phyloP scores from a whole-genome alignment of 2,797 vertebrate species.

The Pangasius macronema region DNA sequence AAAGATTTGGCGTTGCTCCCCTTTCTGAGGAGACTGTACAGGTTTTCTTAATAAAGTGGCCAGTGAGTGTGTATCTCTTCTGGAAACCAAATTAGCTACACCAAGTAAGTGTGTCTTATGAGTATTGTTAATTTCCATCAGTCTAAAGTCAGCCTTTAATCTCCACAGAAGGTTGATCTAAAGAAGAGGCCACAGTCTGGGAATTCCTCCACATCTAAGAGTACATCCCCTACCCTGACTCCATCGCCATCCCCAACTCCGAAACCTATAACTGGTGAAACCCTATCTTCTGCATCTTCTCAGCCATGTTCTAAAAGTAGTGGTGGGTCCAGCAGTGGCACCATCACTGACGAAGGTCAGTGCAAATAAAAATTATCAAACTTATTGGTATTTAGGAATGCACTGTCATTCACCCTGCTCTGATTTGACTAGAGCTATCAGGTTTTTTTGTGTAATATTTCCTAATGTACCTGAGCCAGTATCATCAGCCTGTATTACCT shows the following conservation, averaged over 20 bases:
- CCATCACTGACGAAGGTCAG: conserved; percentile 94
- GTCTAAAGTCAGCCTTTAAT: neutral
- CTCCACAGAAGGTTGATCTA: conserved; percentile 81
- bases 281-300: conserved; percentile 87
- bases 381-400: neutral
- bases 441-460: neutral
- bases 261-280: conserved; percentile 80
- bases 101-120: neutral
- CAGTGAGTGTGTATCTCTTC: neutral
- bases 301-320: conserved; percentile 93
- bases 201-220: conserved; percentile 93
- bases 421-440: neutral
- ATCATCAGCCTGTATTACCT: neutral
- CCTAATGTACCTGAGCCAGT: neutral
- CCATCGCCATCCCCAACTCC: conserved; percentile 89
- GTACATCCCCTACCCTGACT: conserved; percentile 95
- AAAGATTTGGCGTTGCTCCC: neutral
- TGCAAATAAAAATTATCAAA: neutral
- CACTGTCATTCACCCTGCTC: neutral
- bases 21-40: neutral
- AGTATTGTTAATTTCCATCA: neutral
- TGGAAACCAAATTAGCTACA: neutral
- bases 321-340: conserved; percentile 94
- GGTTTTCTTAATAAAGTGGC: neutral
- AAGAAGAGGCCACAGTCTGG: conserved; percentile 87